phyloP scores from a whole-genome alignment of 37 sponge, comb jelly and placozoan species.

The Oscarella lobularis region DNA sequence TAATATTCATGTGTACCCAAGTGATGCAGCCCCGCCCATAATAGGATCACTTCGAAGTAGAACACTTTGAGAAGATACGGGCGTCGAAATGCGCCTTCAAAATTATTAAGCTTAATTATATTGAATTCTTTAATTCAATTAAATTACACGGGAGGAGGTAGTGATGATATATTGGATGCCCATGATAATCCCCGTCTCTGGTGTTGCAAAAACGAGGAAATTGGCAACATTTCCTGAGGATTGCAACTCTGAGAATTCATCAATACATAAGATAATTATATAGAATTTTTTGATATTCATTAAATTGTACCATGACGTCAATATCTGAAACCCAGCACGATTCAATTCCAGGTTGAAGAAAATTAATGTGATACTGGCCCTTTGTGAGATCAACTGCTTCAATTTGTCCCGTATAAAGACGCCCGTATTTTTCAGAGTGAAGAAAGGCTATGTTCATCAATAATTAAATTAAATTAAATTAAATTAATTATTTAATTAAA shows the following conservation, averaged over 20 bases:
- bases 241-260: background rate
- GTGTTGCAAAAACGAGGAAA: background rate
- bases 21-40: background rate
- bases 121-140: no score
- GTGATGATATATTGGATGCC: background rate
- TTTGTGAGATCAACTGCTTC: constrained; percentile 71
- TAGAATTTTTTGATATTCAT: no score
- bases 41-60: background rate
- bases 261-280: no score
- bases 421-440: no score
- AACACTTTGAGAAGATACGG: background rate
- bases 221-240: background rate
- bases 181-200: background rate
- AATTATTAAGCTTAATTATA: no score
- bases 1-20: no score
- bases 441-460: background rate
- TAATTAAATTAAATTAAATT: background rate
- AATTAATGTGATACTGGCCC: constrained; percentile 64
- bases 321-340: constrained; percentile 51
- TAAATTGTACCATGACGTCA: constrained; percentile 50
- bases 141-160: background rate
- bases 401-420: constrained; percentile 66
- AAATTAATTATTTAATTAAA: background rate
- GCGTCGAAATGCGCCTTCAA: background rate
- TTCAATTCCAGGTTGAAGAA: constrained; percentile 67